phyloP scores from a whole-genome alignment of 2,797 vertebrate species.

The Gambelia wislizenii region DNA sequence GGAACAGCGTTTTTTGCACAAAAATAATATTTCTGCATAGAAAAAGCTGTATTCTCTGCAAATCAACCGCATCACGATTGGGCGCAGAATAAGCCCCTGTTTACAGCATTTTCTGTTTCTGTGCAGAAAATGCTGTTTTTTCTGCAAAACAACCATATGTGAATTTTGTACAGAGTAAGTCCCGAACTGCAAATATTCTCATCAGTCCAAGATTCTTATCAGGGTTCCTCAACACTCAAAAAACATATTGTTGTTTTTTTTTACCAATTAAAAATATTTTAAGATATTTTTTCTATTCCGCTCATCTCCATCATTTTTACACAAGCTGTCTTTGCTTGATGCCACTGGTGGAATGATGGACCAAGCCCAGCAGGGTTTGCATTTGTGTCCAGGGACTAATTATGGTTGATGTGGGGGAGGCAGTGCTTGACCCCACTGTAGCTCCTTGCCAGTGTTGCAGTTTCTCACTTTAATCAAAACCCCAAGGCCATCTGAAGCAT shows the following conservation, averaged over 20 bases:
- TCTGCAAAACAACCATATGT: too few relatives aligned
- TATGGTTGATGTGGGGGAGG: conserved; percentile 53
- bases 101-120: too few relatives aligned
- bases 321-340: conserved; percentile 31
- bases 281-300: not conserved
- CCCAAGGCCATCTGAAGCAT: conserved; percentile 63
- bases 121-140: too few relatives aligned
- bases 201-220: too few relatives aligned
- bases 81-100: too few relatives aligned
- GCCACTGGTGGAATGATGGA: conserved; percentile 2
- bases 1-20: too few relatives aligned
- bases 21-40: too few relatives aligned
- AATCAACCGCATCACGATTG: too few relatives aligned
- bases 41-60: too few relatives aligned
- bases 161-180: too few relatives aligned
- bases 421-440: conserved; percentile 44
- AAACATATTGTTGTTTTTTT: not conserved
- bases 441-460: conserved; percentile 58
- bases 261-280: not conserved
- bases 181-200: too few relatives aligned
- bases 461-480: conserved; percentile 70
- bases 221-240: too few relatives aligned
- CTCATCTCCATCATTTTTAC: not conserved
- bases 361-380: conserved; percentile 21
- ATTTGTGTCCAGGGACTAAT: conserved; percentile 41